phyloP scores from a whole-genome alignment of 2,888 invertebrate genomes.

The Nephrotoma flavescens region DNA sequence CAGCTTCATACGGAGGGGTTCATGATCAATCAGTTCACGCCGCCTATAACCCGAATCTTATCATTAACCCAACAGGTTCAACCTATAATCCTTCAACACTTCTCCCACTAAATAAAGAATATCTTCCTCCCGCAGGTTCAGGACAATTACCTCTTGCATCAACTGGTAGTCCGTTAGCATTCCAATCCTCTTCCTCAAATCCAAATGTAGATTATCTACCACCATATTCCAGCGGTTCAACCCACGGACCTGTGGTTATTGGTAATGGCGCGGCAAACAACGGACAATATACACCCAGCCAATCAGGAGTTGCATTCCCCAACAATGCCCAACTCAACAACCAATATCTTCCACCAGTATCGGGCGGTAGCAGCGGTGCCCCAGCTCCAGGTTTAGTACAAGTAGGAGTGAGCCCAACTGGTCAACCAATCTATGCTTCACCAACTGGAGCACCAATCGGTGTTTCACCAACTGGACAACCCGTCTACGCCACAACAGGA shows the following conservation, averaged over 20 bases:
- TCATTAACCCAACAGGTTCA: slow-evolving; percentile 1
- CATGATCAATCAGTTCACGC: not conserved
- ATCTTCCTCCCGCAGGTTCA: slow-evolving; percentile 1
- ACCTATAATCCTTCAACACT: not conserved
- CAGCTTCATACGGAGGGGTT: not conserved
- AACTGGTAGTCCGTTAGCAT: not conserved
- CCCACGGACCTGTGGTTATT: not conserved
- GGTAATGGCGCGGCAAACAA: slow-evolving; percentile 2
- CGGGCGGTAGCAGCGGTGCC: not conserved
- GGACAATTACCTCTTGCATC: not conserved
- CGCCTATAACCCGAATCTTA: not conserved
- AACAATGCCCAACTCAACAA: not conserved
- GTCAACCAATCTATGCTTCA: not conserved
- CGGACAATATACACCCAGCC: not conserved
- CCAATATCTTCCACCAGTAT: slow-evolving; percentile 1
- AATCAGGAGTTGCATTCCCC: not conserved
- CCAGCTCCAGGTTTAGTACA: not conserved
- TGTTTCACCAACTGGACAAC: slow-evolving; percentile 2
- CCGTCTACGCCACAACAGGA: not conserved
- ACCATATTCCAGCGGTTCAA: not conserved
- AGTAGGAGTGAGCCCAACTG: not conserved
- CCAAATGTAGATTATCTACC: not conserved
- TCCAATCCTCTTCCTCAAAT: not conserved
- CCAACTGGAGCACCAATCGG: not conserved
- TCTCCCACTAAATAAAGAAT: not conserved